Percentiles rank a stretch among this genome's conserved stretches.
phyloP scores from a whole-genome alignment of 2,797 vertebrate genomes.

The Prionace glauca region DNA sequence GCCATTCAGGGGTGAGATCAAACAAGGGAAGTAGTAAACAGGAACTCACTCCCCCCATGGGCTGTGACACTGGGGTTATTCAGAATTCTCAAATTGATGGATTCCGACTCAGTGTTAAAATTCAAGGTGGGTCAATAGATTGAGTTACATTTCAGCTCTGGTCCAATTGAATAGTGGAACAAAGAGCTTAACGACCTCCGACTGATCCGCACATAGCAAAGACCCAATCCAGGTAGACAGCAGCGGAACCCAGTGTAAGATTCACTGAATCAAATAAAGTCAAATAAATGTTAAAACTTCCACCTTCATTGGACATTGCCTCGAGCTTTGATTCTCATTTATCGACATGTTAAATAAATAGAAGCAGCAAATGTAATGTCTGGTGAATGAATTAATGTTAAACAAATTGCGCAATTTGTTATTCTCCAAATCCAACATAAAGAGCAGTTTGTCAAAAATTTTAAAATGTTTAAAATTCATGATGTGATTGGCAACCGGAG shows the following conservation, averaged over 20 bases:
- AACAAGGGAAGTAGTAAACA: not conserved
- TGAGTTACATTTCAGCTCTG: not conserved
- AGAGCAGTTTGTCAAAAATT: not conserved
- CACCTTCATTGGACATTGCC: not conserved
- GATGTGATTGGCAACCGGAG: not conserved
- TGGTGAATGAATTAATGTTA: not conserved
- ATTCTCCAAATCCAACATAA: not conserved
- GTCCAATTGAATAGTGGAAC: not conserved
- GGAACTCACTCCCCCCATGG: not conserved
- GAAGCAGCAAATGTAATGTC: not conserved
- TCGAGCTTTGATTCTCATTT: not conserved
- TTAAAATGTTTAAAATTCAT: constrained; percentile 37
- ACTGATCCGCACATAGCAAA: not conserved
- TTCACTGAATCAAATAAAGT: constrained; percentile 8
- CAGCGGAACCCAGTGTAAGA: not conserved
- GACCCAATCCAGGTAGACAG: not conserved
- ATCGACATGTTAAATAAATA: not conserved
- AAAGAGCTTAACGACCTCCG: not conserved
- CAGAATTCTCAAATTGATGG: not conserved
- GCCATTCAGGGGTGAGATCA: not conserved
- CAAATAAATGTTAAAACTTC: constrained; percentile 9
- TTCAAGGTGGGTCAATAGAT: no score
- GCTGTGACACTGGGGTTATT: not conserved
- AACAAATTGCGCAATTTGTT: not conserved
- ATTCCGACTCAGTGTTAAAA: not conserved